Percentiles rank a stretch among this genome's conserved stretches.
These are phyloP conservation scores for Clarias platycephalus DNA, from an alignment of 2,797 vertebrate species.

Conservation along the genomic window DNA sequence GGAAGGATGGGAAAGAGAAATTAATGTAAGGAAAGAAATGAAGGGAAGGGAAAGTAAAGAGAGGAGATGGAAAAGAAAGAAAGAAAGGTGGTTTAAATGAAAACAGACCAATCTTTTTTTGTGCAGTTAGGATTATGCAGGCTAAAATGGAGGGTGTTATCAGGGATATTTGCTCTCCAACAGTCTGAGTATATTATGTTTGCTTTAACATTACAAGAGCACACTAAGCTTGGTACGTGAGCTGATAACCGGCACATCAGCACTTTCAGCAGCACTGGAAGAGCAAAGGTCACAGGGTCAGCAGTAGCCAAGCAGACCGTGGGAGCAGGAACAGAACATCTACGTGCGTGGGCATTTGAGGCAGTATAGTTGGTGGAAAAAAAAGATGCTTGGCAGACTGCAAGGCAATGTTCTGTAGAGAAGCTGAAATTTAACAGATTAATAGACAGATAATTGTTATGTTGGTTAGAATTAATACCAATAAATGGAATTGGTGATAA, in stretches of 20 bases:
- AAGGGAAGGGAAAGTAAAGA: background rate
- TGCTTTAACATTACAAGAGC: conserved; percentile 1
- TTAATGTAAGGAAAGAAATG: background rate
- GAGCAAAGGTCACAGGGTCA: conserved; percentile 24
- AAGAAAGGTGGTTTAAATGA: background rate
- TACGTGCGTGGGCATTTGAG: conserved; percentile 1
- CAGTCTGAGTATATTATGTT: background rate
- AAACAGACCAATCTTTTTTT: conserved; percentile 20
- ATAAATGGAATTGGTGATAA: background rate
- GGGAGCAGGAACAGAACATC: conserved; percentile 27
- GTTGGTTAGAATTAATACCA: background rate
- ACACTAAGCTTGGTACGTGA: background rate
- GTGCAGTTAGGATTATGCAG: conserved; percentile 68
- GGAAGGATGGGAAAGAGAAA: background rate
- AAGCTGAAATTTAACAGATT: background rate
- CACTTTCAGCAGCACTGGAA: conserved; percentile 20
- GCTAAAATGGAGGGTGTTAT: conserved; percentile 68
- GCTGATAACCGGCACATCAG: conserved; percentile 21
- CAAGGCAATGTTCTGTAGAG: background rate
- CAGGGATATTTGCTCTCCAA: conserved; percentile 3
- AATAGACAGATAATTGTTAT: background rate
- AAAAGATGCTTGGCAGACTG: background rate
- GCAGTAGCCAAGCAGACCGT: conserved; percentile 11
- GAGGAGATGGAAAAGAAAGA: background rate
- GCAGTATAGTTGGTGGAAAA: background rate